Conservation (phyloP, 2,888 invertebrate species). For the Tetanocera ferruginea region DNA sequence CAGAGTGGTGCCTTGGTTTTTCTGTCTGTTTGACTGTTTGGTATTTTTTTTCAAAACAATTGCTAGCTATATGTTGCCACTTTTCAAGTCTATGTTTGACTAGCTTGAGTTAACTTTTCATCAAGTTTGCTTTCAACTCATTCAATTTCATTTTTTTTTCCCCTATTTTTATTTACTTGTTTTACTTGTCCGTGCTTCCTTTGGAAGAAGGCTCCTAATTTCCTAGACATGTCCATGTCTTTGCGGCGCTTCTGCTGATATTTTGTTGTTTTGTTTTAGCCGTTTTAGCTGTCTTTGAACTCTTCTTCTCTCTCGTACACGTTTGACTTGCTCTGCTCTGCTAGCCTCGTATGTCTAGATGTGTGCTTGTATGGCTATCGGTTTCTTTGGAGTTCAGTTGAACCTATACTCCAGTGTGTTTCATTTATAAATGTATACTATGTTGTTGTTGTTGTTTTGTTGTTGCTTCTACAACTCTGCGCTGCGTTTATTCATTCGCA, state of each 20-base stretch:
- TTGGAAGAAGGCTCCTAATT: conserved; percentile 17
- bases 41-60: background rate
- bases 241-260: background rate
- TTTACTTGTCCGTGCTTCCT: background rate
- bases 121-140: background rate
- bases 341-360: too few relatives aligned
- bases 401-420: background rate
- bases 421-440: background rate
- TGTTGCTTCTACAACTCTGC: background rate
- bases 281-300: too few relatives aligned
- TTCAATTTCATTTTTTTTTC: background rate
- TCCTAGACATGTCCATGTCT: conserved; percentile 18
- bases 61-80: too few relatives aligned
- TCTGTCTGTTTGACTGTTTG: background rate
- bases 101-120: background rate
- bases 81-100: too few relatives aligned
- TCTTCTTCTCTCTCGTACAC: background rate
- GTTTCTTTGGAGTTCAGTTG: too few relatives aligned
- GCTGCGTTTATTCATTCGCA: background rate
- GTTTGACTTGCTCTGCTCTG: background rate
- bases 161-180: background rate
- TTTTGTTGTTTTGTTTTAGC: too few relatives aligned
- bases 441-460: conserved; percentile 1
- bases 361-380: background rate
- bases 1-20: background rate